A percentile compares a stretch with the other conserved stretches of the same genome.
Evolutionary conservation across 2,888 invertebrate species (phyloP).

Genomic region (Empis stercorea): DNA sequence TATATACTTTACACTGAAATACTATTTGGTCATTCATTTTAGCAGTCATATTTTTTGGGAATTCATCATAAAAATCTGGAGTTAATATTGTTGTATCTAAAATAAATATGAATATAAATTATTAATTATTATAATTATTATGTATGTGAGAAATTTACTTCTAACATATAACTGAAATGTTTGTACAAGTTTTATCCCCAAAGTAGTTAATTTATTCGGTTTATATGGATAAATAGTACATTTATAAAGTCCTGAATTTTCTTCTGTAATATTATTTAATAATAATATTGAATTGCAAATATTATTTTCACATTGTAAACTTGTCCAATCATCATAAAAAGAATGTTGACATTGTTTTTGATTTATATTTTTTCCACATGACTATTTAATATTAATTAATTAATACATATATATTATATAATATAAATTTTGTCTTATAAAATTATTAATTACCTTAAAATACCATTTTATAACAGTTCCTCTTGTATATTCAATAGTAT

Average conservation of each 20-base stretch:
- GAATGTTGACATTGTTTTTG: constrained; percentile 20
- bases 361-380: constrained; percentile 23
- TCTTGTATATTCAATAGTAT: constrained; percentile 19
- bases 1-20: constrained; percentile 31
- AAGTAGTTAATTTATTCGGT: constrained; percentile 19
- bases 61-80: constrained; percentile 28
- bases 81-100: constrained; percentile 24
- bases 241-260: constrained; percentile 32
- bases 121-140: not conserved
- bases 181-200: constrained; percentile 30
- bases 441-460: constrained; percentile 24
- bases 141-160: constrained; percentile 18
- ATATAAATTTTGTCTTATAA: too few relatives aligned
- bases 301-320: constrained; percentile 25
- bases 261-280: constrained; percentile 29
- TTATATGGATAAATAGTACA: constrained; percentile 29
- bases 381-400: constrained; percentile 16
- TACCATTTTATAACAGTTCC: constrained; percentile 29
- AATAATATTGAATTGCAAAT: constrained; percentile 24
- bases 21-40: constrained; percentile 23
- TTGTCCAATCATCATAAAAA: constrained; percentile 24
- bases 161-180: constrained; percentile 31
- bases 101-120: not conserved
- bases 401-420: not conserved
- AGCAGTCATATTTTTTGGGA: constrained; percentile 26